phyloP scores from a whole-genome alignment of 64 coral and sea anemone genomes.

The Actinia equina region DNA sequence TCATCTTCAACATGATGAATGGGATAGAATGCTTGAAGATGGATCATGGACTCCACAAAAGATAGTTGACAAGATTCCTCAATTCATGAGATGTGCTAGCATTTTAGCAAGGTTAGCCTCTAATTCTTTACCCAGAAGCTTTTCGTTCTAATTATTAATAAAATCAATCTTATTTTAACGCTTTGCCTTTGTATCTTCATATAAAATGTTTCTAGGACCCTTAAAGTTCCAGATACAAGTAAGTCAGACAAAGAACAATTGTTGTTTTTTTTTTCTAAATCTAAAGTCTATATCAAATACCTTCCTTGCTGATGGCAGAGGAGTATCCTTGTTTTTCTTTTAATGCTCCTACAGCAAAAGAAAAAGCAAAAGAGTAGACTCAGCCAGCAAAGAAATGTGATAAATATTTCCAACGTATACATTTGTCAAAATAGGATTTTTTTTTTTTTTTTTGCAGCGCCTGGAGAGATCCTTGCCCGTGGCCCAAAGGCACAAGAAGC shows the following conservation, averaged over 20 bases:
- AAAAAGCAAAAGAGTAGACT: too few relatives aligned
- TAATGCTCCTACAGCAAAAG: too few relatives aligned
- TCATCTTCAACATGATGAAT: slow-evolving; percentile 41
- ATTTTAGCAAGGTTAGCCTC: not conserved
- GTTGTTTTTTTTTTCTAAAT: not conserved
- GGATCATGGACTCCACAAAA: slow-evolving; percentile 29
- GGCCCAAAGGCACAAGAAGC: slow-evolving; percentile 11
- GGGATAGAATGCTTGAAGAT: slow-evolving; percentile 37
- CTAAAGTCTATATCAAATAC: too few relatives aligned
- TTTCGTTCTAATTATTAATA: not conserved
- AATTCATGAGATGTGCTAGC: slow-evolving; percentile 20
- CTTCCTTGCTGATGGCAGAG: too few relatives aligned
- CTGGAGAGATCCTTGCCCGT: slow-evolving; percentile 18
- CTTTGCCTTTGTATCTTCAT: not conserved
- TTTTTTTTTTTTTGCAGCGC: not conserved
- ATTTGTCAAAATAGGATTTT: not conserved
- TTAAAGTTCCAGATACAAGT: not conserved
- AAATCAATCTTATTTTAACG: not conserved
- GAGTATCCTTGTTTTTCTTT: too few relatives aligned
- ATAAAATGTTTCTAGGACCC: not conserved
- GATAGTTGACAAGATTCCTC: slow-evolving; percentile 26
- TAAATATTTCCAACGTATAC: not conserved
- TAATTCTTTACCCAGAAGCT: too few relatives aligned
- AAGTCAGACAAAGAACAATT: not conserved
- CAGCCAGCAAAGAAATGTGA: too few relatives aligned